These are phyloP conservation scores for Parotocinclus haroldoi DNA, from an alignment of 2,797 vertebrate species.

Conservation along the genomic window DNA sequence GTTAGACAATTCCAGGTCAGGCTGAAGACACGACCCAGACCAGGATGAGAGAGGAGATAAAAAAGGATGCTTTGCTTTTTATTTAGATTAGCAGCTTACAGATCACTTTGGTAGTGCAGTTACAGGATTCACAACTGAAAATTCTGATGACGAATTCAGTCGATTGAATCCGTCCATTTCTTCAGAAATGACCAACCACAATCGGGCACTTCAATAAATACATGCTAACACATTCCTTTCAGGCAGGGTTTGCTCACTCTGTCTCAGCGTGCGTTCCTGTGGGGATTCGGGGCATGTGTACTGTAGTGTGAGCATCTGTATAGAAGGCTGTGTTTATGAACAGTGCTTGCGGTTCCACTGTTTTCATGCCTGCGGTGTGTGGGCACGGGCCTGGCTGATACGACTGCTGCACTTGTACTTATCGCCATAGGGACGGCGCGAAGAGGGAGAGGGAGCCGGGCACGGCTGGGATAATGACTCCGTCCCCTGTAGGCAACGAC, in stretches of 20 bases:
- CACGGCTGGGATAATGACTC: conserved; percentile 39
- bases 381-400: conserved; percentile 48
- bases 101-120: too few species aligned
- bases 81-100: too few species aligned
- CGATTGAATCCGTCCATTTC: too few species aligned
- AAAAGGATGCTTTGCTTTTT: too few species aligned
- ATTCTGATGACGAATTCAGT: too few species aligned
- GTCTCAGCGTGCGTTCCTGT: conserved; percentile 7
- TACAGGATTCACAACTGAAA: too few species aligned
- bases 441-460: conserved; percentile 48
- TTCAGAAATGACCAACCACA: not conserved
- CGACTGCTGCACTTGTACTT: conserved; percentile 54
- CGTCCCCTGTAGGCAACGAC: conserved; percentile 30
- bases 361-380: conserved; percentile 37
- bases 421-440: conserved; percentile 56
- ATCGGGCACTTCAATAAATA: not conserved
- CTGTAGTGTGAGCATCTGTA: conserved; percentile 11
- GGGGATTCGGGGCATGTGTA: conserved; percentile 14
- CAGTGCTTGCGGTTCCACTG: conserved; percentile 10
- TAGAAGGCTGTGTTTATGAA: conserved; percentile 24
- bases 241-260: not conserved
- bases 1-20: too few species aligned
- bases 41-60: too few species aligned
- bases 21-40: too few species aligned
- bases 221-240: conserved; percentile 15